Base-by-base conservation (phyloP, 2,113 vertebrate genomes). In the Misgurnus mizolepis region DNA sequence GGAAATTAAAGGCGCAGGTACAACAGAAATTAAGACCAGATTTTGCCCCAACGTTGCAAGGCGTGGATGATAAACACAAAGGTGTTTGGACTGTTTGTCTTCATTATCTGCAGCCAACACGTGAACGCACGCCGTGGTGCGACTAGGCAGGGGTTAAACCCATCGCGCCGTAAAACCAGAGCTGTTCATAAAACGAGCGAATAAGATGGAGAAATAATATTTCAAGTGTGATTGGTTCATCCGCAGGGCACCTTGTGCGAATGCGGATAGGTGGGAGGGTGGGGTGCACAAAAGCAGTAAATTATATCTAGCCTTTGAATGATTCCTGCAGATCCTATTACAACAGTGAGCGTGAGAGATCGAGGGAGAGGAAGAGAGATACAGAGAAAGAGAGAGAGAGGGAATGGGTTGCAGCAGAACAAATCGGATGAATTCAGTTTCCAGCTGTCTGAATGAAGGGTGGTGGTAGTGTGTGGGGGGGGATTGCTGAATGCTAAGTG, bases 171-270 rank as follows among this genome's bases (percentile, higher is more conserved):
- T 93, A 93, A 93, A 94, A 88, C 92, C 89, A 85, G 90, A 89
- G 90, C 92, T 92, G 90, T 91, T 92, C 90, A 94, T 93, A 92
- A 93, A 94, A 94, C 92, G 92, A 85, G 88, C 86, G 86, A 94
- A 95, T 93, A 94, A 94, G 92, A 89, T 91, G 90, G 89, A 94
- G 93, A 95, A 95, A 94, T 94, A 95, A 94, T 95, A 93, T 94
- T 96, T 97, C 94, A 93, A 90, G 89, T 92, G 93, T 91, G 88
- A 94, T 95, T 94, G 93, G 91, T 95, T 97, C 91, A 95, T 93
- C 90, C 90, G 85, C 88, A 94, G 90, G 92, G 89, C 93, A 94
- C 93, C 92, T 94, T 93, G 82, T 90, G 89, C 87, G 90, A 93
- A 88, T 91, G 83, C 87, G 91, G 88, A 86, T 85, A 72, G 84